A percentile compares a stretch with the other conserved stretches of the same genome.
These are phyloP conservation scores for Chionomys nivalis DNA, from an alignment of 2,113 vertebrate genomes.

Conservation along the genomic window DNA sequence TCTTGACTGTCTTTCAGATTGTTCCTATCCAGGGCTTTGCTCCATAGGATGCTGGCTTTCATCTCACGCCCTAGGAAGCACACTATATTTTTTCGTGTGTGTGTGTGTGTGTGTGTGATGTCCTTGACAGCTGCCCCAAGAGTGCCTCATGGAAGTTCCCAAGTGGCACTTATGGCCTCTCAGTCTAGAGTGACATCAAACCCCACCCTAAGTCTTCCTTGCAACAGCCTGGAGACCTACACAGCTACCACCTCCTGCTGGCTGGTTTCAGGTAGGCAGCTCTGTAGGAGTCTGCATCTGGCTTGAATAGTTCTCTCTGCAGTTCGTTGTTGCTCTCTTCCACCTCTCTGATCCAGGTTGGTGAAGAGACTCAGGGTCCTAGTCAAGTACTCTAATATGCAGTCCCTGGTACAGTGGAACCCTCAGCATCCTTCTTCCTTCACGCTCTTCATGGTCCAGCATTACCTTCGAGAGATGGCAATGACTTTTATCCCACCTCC, in stretches of 20 bases:
- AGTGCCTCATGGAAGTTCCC: background rate
- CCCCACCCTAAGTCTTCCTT: background rate
- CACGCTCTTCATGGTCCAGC: background rate
- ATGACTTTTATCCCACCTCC: background rate
- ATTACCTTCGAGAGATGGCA: background rate
- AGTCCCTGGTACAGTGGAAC: background rate
- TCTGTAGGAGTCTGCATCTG: background rate
- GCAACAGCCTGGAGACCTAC: background rate
- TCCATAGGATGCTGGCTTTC: background rate
- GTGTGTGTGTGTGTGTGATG: no score
- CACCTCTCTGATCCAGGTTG: background rate
- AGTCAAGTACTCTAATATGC: no score
- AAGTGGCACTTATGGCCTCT: background rate
- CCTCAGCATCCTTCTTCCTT: no score
- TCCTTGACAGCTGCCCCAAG: background rate
- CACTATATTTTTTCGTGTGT: background rate
- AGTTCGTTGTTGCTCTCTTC: no score
- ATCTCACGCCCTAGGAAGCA: background rate
- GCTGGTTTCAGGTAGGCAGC: background rate
- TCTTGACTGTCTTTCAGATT: no score
- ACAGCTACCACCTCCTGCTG: background rate
- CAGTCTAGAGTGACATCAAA: background rate
- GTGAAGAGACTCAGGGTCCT: background rate
- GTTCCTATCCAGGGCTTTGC: background rate
- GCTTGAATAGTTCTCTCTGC: background rate